These are phyloP conservation scores for Danaus plexippus DNA, from an alignment of 1,140 invertebrate genomes.

Conservation along the genomic window DNA sequence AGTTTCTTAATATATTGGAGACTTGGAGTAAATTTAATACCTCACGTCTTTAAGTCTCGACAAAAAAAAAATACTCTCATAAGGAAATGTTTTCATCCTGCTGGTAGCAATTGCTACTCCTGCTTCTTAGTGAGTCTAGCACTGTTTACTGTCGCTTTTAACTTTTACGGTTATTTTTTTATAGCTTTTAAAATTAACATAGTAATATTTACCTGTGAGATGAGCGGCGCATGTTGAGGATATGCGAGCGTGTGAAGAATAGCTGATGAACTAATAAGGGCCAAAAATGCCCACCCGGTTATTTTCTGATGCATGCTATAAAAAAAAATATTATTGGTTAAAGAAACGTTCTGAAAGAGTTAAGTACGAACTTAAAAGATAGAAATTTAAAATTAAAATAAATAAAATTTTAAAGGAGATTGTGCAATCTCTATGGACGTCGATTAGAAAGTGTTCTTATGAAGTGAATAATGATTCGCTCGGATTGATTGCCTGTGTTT, in stretches of 20 bases:
- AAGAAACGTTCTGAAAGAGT: too few species aligned
- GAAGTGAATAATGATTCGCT: slow-evolving; percentile 48
- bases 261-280: slow-evolving; percentile 70
- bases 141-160: too few species aligned
- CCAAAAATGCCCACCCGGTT: slow-evolving; percentile 70
- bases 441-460: slow-evolving; percentile 66
- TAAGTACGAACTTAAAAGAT: slow-evolving; percentile 6
- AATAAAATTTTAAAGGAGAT: slow-evolving; percentile 7
- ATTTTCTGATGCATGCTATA: slow-evolving; percentile 67
- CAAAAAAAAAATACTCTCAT: too few species aligned
- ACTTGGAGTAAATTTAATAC: too few species aligned
- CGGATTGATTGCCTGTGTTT: slow-evolving; percentile 57
- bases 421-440: slow-evolving; percentile 38
- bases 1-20: too few species aligned
- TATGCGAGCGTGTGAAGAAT: slow-evolving; percentile 73
- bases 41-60: too few species aligned
- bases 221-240: slow-evolving; percentile 66
- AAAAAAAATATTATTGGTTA: slow-evolving; percentile 29
- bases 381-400: slow-evolving; percentile 14
- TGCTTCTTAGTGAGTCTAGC: too few species aligned
- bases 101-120: too few species aligned
- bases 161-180: too few species aligned
- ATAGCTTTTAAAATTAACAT: slow-evolving; percentile 3
- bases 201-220: slow-evolving; percentile 52
- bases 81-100: too few species aligned